A percentile compares a stretch with the other conserved stretches of the same genome.
Conservation (phyloP, 2,113 vertebrate genomes). For the Lepus europaeus region DNA sequence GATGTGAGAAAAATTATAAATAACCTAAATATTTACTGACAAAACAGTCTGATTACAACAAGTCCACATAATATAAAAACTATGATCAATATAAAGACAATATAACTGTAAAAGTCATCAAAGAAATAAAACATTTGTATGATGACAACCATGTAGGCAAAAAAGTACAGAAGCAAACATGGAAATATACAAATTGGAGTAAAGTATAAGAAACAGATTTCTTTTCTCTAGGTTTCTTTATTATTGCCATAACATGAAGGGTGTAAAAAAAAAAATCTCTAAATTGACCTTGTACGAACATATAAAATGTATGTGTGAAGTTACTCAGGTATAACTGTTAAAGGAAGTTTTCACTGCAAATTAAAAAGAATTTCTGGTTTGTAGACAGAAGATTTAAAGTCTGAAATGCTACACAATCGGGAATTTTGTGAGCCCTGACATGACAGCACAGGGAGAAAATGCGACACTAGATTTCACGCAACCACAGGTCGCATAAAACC, state of each 20-base stretch:
- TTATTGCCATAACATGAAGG: neutral
- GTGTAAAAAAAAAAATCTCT: neutral
- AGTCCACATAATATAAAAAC: neutral
- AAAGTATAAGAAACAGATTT: neutral
- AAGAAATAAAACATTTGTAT: neutral
- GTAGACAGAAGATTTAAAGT: neutral
- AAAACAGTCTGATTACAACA: neutral
- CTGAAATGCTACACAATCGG: neutral
- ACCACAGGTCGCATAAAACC: too few species aligned
- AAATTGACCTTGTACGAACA: neutral
- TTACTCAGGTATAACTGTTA: neutral
- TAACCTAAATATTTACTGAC: neutral
- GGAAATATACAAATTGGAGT: neutral
- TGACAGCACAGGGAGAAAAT: neutral
- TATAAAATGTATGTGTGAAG: neutral
- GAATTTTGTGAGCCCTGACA: neutral
- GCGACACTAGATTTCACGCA: neutral
- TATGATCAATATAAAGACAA: neutral
- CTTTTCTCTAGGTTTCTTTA: neutral
- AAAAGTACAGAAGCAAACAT: constrained; percentile 19
- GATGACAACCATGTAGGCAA: neutral
- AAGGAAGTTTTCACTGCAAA: neutral
- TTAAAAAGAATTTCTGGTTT: neutral
- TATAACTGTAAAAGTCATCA: neutral
- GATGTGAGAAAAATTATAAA: neutral